These are phyloP conservation scores for Sinopyrophorus schimmeli DNA, from an alignment of 2,888 invertebrate genomes.

Conservation along the genomic window DNA sequence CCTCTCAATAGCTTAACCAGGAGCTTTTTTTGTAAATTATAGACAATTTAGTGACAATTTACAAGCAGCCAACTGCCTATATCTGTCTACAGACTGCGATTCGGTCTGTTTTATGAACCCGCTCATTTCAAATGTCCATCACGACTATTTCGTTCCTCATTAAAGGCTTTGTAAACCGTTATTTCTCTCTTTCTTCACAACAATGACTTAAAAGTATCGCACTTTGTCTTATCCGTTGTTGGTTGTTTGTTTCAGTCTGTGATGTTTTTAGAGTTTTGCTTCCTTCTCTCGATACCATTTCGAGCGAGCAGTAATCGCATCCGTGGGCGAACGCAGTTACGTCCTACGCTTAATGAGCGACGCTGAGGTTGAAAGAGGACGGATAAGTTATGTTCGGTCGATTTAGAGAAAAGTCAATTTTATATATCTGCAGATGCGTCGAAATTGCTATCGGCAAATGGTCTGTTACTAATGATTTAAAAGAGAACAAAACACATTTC, in stretches of 20 bases:
- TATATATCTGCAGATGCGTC: constrained; percentile 41
- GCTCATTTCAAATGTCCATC: constrained; percentile 68
- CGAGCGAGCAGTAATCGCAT: constrained; percentile 40
- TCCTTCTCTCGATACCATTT: constrained; percentile 41
- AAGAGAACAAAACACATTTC: constrained; percentile 45
- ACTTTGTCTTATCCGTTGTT: constrained; percentile 27
- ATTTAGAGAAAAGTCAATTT: constrained; percentile 34
- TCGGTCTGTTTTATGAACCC: constrained; percentile 47
- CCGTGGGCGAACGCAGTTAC: constrained; percentile 25
- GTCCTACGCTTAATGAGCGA: constrained; percentile 23
- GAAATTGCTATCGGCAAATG: constrained; percentile 50
- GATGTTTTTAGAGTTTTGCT: constrained; percentile 39
- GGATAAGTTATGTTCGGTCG: constrained; percentile 36
- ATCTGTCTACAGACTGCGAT: constrained; percentile 48
- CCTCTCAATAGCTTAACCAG: constrained; percentile 30
- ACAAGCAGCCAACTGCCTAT: constrained; percentile 51
- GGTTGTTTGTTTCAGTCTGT: constrained; percentile 32
- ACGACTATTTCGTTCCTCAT: constrained; percentile 67
- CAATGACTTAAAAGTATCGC: constrained; percentile 5
- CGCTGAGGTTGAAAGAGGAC: constrained; percentile 31
- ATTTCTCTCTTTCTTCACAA: constrained; percentile 36
- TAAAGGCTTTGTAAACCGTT: constrained; percentile 65
- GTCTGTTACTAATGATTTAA: constrained; percentile 50
- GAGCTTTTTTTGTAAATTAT: constrained; percentile 34
- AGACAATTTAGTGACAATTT: constrained; percentile 49